These are phyloP conservation scores for Paramisgurnus dabryanus DNA, from an alignment of 2,113 vertebrate genomes.

Conservation along the genomic window DNA sequence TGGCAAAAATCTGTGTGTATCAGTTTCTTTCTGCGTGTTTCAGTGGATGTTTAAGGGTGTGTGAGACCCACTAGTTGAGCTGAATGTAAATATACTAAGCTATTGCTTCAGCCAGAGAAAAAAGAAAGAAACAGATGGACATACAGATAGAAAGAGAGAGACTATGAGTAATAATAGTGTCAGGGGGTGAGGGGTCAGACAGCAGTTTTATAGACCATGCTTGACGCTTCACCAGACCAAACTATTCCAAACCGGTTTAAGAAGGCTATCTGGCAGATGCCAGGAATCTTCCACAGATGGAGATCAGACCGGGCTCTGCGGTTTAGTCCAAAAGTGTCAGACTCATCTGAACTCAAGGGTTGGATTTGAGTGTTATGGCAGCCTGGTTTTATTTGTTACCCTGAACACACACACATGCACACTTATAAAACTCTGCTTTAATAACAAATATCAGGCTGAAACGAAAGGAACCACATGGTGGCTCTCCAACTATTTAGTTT, in stretches of 20 bases:
- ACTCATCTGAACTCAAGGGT: not conserved
- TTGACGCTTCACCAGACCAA: constrained; percentile 62
- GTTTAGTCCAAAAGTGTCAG: not conserved
- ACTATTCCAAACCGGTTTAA: constrained; percentile 37
- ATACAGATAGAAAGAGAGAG: not conserved
- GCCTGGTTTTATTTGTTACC: no score
- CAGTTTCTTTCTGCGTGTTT: not conserved
- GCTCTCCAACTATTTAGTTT: not conserved
- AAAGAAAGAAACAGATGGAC: not conserved
- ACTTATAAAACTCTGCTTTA: no score
- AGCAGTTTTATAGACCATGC: constrained; percentile 48
- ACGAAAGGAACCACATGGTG: no score
- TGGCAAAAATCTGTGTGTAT: not conserved
- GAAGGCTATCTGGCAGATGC: constrained; percentile 6
- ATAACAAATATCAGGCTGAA: no score
- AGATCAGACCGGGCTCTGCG: not conserved
- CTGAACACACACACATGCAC: not conserved
- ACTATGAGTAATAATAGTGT: not conserved
- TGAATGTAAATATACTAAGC: constrained; percentile 48
- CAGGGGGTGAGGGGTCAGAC: constrained; percentile 34
- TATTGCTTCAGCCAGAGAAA: constrained; percentile 1
- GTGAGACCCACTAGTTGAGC: constrained; percentile 13
- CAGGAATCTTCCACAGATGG: constrained; percentile 50
- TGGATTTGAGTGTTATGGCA: not conserved
- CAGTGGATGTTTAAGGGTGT: not conserved